Evolutionary conservation across 2,113 vertebrate species (phyloP).

Genomic region (Pao palembangensis): DNA sequence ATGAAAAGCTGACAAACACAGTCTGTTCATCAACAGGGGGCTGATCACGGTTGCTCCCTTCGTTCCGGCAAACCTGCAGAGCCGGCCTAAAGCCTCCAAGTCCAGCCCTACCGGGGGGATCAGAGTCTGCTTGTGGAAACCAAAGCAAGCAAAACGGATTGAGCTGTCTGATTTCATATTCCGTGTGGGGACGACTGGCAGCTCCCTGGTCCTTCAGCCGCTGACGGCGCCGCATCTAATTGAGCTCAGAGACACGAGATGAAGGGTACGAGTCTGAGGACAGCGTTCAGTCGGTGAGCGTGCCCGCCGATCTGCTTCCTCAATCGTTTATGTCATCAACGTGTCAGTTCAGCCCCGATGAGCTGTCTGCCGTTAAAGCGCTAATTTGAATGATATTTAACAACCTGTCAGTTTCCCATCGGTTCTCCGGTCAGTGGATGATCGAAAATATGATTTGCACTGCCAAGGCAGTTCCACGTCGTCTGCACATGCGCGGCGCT

Average conservation of each 20-base stretch:
- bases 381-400: constrained; percentile 22
- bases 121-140: constrained; percentile 2
- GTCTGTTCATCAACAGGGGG: no score
- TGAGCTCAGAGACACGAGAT: constrained; percentile 32
- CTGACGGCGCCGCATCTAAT: constrained; percentile 44
- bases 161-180: constrained; percentile 33
- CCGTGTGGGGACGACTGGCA: constrained; percentile 21
- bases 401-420: constrained; percentile 10
- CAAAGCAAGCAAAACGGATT: constrained; percentile 19
- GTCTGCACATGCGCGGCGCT: no score
- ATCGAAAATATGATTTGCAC: not conserved
- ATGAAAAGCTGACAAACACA: no score
- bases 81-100: no score
- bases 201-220: constrained; percentile 32
- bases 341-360: constrained; percentile 22
- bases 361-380: constrained; percentile 14
- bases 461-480: not conserved
- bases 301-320: constrained; percentile 14
- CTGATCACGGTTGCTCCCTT: no score
- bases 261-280: constrained; percentile 19
- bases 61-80: no score
- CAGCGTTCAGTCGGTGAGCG: constrained; percentile 3
- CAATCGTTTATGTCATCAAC: constrained; percentile 24
- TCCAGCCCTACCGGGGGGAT: no score
- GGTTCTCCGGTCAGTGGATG: not conserved